Evolutionary conservation across 2,888 invertebrate genomes (phyloP).

Genomic region (Agrotis clavis): DNA sequence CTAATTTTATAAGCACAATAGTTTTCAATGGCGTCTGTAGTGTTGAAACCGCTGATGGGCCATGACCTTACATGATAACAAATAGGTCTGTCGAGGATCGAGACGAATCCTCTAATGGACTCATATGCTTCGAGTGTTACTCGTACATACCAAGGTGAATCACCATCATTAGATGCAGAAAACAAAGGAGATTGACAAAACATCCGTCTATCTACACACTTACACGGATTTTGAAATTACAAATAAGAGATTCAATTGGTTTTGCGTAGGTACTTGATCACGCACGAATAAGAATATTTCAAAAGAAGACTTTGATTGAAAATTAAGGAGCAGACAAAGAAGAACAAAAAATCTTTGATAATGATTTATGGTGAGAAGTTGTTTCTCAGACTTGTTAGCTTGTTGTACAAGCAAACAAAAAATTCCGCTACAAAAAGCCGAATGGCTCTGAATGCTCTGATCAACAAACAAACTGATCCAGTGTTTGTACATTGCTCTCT

Average conservation of each 20-base stretch:
- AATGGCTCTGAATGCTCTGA: not conserved
- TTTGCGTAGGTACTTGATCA: conserved; percentile 58
- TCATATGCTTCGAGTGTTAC: conserved; percentile 74
- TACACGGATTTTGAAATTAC: conserved; percentile 52
- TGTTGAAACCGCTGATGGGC: conserved; percentile 58
- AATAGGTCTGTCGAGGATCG: conserved; percentile 80
- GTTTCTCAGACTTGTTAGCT: too few relatives aligned
- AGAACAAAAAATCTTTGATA: not conserved
- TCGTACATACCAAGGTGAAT: conserved; percentile 82
- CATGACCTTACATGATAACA: conserved; percentile 83
- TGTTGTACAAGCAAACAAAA: conserved; percentile 1
- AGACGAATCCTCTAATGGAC: conserved; percentile 72
- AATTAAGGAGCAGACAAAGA: conserved; percentile 4
- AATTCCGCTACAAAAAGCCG: not conserved
- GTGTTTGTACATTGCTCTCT: conserved; percentile 5
- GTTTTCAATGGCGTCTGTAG: conserved; percentile 52
- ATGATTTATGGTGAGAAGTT: not conserved
- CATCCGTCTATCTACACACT: conserved; percentile 35
- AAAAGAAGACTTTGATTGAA: conserved; percentile 28
- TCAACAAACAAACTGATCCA: not conserved
- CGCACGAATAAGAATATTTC: conserved; percentile 67
- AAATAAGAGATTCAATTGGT: conserved; percentile 35
- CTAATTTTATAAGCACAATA: conserved; percentile 60
- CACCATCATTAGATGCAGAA: conserved; percentile 68
- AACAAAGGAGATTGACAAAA: conserved; percentile 65